Conservation (phyloP, 2,797 vertebrate genomes). For the Gorsachius magnificus region DNA sequence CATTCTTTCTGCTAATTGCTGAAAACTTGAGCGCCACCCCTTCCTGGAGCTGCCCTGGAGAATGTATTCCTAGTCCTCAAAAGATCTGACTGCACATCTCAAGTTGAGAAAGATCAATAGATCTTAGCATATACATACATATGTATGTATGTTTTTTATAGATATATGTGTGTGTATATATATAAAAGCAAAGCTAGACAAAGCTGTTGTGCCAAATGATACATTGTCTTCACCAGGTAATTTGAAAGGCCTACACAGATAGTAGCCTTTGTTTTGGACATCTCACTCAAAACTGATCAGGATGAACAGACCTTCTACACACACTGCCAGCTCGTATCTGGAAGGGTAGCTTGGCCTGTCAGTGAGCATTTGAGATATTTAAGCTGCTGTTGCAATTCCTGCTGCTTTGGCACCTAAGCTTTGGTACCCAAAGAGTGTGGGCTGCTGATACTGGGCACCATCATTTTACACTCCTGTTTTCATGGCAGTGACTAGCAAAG, state of each 20-base stretch:
- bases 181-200: neutral
- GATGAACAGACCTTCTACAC: neutral
- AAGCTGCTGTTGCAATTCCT: neutral
- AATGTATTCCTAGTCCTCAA: neutral
- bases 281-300: neutral
- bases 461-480: neutral
- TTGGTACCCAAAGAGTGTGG: neutral
- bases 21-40: neutral
- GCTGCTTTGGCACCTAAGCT: neutral
- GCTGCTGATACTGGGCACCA: neutral
- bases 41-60: neutral
- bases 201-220: neutral
- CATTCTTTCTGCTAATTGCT: neutral
- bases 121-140: neutral
- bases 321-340: neutral
- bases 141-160: neutral
- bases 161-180: neutral
- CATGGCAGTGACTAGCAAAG: neutral
- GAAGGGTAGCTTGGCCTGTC: neutral
- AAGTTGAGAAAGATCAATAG: neutral
- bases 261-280: neutral
- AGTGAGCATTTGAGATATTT: neutral
- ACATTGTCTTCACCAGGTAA: neutral
- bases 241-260: neutral
- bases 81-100: neutral